Evolutionary conservation across 2,888 invertebrate genomes (phyloP).

Genomic region (Galerucella calmariensis): DNA sequence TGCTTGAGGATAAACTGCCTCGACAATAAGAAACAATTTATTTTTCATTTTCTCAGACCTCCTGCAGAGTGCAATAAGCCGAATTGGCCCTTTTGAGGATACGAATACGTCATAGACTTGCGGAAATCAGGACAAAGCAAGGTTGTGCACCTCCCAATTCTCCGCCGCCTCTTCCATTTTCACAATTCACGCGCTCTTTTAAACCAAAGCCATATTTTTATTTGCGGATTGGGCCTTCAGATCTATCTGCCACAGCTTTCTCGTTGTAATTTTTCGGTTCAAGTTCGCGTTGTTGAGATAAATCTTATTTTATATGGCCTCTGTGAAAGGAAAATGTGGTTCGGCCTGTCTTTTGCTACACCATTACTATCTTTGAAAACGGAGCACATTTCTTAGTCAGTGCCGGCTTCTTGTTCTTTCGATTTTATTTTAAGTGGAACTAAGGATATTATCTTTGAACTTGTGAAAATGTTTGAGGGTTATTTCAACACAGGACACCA

Average conservation of each 20-base stretch:
- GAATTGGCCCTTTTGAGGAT: conserved; percentile 31
- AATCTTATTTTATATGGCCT: conserved; percentile 59
- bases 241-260: conserved; percentile 59
- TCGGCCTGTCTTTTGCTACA: conserved; percentile 41
- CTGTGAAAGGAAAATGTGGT: conserved; percentile 43
- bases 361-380: conserved; percentile 39
- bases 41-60: conserved; percentile 26
- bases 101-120: conserved; percentile 32
- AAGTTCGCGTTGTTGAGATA: conserved; percentile 58
- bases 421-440: no score
- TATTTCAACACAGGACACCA: no score
- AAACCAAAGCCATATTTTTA: conserved; percentile 59
- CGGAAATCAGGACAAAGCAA: conserved; percentile 38
- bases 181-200: conserved; percentile 51
- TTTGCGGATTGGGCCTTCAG: conserved; percentile 58
- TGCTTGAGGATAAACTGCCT: background rate
- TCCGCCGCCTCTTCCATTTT: conserved; percentile 39
- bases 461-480: no score
- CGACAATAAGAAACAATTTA: conserved; percentile 32
- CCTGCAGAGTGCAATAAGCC: conserved; percentile 36
- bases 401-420: background rate
- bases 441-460: no score
- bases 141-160: conserved; percentile 32
- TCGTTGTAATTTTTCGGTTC: conserved; percentile 60
- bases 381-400: conserved; percentile 7